Percentiles rank a stretch among this genome's conserved stretches.
These are phyloP conservation scores for Reticulitermes lucifugus DNA, from an alignment of 2,888 invertebrate species.

Conservation along the genomic window DNA sequence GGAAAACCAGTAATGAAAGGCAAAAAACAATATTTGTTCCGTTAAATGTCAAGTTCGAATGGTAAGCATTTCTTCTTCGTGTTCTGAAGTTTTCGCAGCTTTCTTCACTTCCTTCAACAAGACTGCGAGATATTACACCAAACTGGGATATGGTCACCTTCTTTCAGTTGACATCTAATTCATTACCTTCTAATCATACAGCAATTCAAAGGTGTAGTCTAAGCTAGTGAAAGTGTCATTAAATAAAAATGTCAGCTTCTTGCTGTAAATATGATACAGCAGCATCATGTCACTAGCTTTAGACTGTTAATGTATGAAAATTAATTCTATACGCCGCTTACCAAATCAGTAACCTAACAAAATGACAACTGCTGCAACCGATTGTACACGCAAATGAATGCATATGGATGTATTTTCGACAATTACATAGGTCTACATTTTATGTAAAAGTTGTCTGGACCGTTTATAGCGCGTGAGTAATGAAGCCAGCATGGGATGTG, in stretches of 20 bases:
- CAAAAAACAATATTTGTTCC: not conserved
- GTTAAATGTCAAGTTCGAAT: too few relatives aligned
- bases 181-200: too few relatives aligned
- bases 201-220: too few relatives aligned
- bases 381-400: not conserved
- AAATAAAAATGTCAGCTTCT: too few relatives aligned
- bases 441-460: conserved; percentile 3
- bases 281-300: not conserved
- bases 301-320: not conserved
- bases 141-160: too few relatives aligned
- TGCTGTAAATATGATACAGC: not conserved
- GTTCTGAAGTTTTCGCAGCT: too few relatives aligned
- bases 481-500: conserved; percentile 1
- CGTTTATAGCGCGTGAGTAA: conserved; percentile 1
- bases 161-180: too few relatives aligned
- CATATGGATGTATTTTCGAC: conserved; percentile 12
- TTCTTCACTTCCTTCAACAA: too few relatives aligned
- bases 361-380: not conserved
- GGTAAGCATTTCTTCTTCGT: too few relatives aligned
- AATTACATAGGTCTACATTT: not conserved
- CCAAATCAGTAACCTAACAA: not conserved
- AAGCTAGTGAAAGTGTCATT: too few relatives aligned
- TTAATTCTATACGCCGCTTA: not conserved
- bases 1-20: not conserved
- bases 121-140: too few relatives aligned